These are phyloP conservation scores for Macrosoma leucophasiata DNA, from an alignment of 2,888 invertebrate species.

Conservation along the genomic window DNA sequence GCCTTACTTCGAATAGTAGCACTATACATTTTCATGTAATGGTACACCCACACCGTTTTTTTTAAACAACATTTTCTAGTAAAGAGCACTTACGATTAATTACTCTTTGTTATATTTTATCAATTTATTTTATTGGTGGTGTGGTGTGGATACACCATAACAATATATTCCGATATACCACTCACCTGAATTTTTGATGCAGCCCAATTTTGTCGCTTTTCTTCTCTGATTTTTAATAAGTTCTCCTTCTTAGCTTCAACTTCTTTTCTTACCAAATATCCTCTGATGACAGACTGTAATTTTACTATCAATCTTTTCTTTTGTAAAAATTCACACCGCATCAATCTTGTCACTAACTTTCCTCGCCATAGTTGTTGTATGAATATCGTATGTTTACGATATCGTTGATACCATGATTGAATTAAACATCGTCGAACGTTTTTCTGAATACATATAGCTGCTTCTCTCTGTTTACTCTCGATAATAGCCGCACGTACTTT, in stretches of 20 bases:
- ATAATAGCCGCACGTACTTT: constrained; percentile 33
- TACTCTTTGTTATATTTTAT: no score
- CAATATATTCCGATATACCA: neutral
- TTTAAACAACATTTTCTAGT: no score
- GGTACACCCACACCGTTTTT: no score
- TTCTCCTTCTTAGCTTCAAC: constrained; percentile 58
- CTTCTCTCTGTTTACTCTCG: constrained; percentile 34
- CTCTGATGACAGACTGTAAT: constrained; percentile 63
- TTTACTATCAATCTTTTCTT: constrained; percentile 42
- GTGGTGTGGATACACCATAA: no score
- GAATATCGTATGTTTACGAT: constrained; percentile 38
- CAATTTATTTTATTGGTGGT: no score
- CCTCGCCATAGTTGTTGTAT: constrained; percentile 63
- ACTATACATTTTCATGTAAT: no score
- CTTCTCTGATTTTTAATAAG: constrained; percentile 53
- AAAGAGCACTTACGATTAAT: no score
- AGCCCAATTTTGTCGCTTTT: constrained; percentile 61
- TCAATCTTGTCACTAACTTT: constrained; percentile 45
- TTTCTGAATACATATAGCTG: constrained; percentile 53
- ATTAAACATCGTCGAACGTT: constrained; percentile 44
- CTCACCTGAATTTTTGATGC: constrained; percentile 79
- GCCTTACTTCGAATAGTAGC: no score
- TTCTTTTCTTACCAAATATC: constrained; percentile 64
- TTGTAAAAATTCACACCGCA: constrained; percentile 48
- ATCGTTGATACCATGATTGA: constrained; percentile 40